Evolutionary conservation across 1,140 invertebrate species (phyloP).

Genomic region (Lethrus apterus): DNA sequence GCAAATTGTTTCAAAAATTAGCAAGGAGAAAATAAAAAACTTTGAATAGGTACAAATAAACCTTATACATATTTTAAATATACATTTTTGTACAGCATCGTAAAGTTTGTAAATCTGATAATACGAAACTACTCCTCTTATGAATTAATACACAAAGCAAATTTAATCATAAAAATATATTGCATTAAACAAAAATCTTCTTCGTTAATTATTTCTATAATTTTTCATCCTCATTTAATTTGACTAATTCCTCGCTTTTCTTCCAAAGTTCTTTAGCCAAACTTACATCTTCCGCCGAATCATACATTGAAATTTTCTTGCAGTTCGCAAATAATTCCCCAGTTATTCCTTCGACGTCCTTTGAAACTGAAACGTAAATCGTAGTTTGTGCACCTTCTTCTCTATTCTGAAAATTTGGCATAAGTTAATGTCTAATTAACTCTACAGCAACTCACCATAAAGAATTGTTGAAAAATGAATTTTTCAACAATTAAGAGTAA

Average conservation of each 20-base stretch:
- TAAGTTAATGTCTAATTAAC: not conserved
- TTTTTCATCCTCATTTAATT: constrained; percentile 10
- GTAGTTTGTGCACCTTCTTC: constrained; percentile 32
- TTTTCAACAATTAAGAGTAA: constrained; percentile 5
- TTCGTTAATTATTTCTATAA: no score
- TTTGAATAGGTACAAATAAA: no score
- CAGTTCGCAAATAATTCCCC: constrained; percentile 30
- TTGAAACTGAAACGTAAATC: constrained; percentile 23
- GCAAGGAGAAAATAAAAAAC: no score
- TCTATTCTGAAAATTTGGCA: constrained; percentile 18
- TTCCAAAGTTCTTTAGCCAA: constrained; percentile 20
- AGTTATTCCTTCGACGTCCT: constrained; percentile 22
- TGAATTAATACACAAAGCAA: no score
- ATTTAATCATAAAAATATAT: no score
- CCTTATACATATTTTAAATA: no score
- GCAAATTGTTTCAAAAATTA: no score
- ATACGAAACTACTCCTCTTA: no score
- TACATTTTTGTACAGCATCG: no score
- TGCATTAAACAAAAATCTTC: no score
- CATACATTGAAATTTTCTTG: constrained; percentile 40
- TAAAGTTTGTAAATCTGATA: no score
- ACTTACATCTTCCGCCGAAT: not conserved
- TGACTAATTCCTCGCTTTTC: constrained; percentile 22
- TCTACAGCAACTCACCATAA: constrained; percentile 4
- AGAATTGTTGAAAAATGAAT: not conserved